phyloP scores from a whole-genome alignment of 1,140 invertebrate species.

The Pseudomyrmex dendroicus region DNA sequence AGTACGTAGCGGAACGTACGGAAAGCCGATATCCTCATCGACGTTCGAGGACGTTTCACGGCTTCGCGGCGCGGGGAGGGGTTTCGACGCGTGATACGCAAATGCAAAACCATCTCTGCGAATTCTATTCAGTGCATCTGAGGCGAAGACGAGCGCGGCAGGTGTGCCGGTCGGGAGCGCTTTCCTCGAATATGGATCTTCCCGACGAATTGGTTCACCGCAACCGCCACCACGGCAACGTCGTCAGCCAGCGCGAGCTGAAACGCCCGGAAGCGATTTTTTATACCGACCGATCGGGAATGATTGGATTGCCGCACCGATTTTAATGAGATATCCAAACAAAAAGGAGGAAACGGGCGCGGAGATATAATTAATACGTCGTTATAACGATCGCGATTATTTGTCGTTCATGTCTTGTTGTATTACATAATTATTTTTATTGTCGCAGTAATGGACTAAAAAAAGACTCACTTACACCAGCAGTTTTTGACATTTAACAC shows the following conservation, averaged over 20 bases:
- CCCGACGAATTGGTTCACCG: conserved; percentile 38
- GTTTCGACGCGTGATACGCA: neutral
- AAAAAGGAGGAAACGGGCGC: neutral
- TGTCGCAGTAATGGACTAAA: neutral
- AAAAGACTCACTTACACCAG: too few species aligned
- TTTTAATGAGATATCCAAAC: conserved; percentile 26
- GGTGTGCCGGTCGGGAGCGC: conserved; percentile 14
- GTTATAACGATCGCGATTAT: neutral
- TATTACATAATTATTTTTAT: too few species aligned
- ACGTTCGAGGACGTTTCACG: conserved; percentile 24
- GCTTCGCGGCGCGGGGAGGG: neutral
- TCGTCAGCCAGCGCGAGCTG: conserved; percentile 5
- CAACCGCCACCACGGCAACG: neutral
- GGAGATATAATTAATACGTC: neutral
- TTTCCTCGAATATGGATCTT: conserved; percentile 45
- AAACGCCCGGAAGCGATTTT: conserved; percentile 7
- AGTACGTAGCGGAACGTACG: neutral
- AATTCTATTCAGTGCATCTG: conserved; percentile 49
- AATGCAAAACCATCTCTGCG: conserved; percentile 48
- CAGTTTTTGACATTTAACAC: too few species aligned
- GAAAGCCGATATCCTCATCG: conserved; percentile 44
- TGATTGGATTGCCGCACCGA: conserved; percentile 29
- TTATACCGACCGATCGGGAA: conserved; percentile 18
- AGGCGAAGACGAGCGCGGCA: conserved; percentile 30
- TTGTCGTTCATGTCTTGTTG: neutral